These are phyloP conservation scores for Pteruthius melanotis DNA, from an alignment of 2,113 vertebrate genomes.

Conservation along the genomic window DNA sequence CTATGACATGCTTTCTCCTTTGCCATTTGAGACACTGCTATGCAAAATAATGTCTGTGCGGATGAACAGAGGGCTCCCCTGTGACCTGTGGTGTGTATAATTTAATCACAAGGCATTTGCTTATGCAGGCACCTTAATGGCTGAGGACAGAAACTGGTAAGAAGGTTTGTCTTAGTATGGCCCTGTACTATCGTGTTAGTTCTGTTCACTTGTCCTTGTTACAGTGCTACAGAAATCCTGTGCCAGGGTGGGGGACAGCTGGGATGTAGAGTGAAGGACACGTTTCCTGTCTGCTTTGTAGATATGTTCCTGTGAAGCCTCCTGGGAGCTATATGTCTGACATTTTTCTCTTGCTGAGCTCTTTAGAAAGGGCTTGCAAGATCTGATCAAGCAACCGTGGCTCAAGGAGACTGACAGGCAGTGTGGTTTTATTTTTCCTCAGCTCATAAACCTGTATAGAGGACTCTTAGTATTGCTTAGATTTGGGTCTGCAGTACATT, in stretches of 20 bases:
- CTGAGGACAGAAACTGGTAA: neutral
- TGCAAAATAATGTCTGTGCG: slow-evolving; percentile 14
- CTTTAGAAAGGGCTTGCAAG: slow-evolving; percentile 9
- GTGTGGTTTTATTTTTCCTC: neutral
- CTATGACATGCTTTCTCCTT: slow-evolving; percentile 15
- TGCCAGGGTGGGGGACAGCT: too few species aligned
- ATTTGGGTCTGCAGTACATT: neutral
- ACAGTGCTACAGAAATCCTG: neutral
- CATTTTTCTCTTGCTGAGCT: neutral
- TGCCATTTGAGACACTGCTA: slow-evolving; percentile 22
- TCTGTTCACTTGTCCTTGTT: neutral
- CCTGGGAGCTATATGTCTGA: neutral
- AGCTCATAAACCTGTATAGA: neutral
- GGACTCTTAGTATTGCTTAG: neutral
- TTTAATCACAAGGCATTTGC: neutral
- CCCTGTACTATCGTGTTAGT: neutral
- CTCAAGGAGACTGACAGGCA: neutral
- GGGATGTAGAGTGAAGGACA: neutral
- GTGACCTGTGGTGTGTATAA: neutral
- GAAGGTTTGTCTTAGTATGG: neutral
- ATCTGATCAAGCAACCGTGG: neutral
- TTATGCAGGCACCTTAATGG: neutral
- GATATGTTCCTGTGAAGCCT: neutral
- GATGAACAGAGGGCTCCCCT: neutral
- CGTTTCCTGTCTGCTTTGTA: neutral